Evolutionary conservation across 2,797 vertebrate species (phyloP).

Genomic region (Dipus sagitta): DNA sequence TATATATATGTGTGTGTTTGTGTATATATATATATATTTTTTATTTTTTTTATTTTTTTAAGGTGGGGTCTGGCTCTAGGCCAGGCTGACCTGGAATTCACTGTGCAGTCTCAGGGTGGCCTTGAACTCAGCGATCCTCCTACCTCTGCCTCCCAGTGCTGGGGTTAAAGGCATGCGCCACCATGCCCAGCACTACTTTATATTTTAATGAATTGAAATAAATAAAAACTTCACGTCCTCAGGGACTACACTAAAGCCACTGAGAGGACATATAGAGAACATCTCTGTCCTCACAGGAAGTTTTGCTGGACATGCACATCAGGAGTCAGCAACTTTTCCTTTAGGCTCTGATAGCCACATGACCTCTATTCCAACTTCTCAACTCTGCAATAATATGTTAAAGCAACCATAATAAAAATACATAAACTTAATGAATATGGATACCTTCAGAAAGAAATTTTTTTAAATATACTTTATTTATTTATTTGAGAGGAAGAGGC

Average conservation of each 20-base stretch:
- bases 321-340: neutral
- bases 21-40: no score
- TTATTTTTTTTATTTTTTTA: neutral
- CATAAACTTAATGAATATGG: neutral
- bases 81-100: no score
- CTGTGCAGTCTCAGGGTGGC: no score
- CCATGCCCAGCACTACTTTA: neutral
- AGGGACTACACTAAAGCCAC: neutral
- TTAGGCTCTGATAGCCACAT: neutral
- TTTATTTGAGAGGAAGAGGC: no score
- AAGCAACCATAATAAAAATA: constrained; percentile 21
- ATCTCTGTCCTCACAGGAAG: neutral
- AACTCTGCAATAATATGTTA: neutral
- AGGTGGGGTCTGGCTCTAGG: no score
- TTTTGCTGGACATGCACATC: neutral
- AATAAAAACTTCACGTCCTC: neutral
- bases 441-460: neutral
- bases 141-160: no score
- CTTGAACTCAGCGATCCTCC: no score
- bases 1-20: no score
- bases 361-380: constrained; percentile 4
- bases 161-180: no score
- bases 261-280: neutral
- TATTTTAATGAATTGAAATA: constrained; percentile 18
- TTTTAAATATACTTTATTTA: no score